These are phyloP conservation scores for Myrmecobius fasciatus DNA, from an alignment of 2,113 vertebrate species.

Conservation along the genomic window DNA sequence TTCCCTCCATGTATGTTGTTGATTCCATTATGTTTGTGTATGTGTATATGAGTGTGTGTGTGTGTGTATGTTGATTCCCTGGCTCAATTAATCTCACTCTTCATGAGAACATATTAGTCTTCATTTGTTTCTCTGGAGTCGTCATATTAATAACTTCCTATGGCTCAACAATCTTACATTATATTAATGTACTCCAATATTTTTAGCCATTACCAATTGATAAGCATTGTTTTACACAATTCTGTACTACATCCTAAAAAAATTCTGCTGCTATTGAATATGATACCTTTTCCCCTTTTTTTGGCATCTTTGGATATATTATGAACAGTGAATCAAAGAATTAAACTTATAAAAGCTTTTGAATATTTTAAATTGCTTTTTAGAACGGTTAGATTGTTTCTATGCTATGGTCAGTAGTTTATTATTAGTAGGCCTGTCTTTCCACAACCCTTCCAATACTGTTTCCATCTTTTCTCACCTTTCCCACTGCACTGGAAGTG, in stretches of 20 bases:
- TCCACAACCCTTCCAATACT: not conserved
- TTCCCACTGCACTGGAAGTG: not conserved
- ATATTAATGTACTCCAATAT: too few species aligned
- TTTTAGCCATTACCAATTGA: too few species aligned
- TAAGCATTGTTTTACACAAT: too few species aligned
- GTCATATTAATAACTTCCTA: too few species aligned
- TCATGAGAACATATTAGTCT: not conserved
- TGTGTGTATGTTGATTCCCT: not conserved
- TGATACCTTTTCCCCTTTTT: not conserved
- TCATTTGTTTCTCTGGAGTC: too few species aligned
- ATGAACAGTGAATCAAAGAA: not conserved
- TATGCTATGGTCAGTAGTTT: not conserved
- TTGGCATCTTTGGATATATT: not conserved
- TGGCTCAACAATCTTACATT: too few species aligned
- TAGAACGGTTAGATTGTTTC: not conserved
- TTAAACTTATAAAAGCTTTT: not conserved
- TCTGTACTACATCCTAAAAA: too few species aligned
- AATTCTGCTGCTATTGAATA: not conserved
- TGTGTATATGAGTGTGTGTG: too few species aligned
- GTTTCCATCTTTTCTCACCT: not conserved
- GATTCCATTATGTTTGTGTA: not conserved
- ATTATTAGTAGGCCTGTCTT: not conserved
- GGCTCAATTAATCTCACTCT: not conserved
- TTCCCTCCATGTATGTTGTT: not conserved
- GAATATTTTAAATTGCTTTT: not conserved